These are phyloP conservation scores for Lithophane semibrunnea DNA, from an alignment of 2,888 invertebrate species.

Conservation along the genomic window DNA sequence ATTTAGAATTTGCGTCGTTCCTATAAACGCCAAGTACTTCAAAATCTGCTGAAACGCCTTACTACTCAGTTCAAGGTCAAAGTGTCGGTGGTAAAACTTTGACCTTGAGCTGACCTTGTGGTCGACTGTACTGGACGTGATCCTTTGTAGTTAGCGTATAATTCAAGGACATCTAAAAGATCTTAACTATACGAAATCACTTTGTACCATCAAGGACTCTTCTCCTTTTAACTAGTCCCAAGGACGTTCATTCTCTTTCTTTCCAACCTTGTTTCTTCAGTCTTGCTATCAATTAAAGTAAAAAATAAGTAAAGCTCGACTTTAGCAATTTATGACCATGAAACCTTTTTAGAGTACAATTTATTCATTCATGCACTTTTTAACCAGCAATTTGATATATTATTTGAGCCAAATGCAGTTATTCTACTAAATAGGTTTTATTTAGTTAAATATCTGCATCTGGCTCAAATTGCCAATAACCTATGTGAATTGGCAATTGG, in stretches of 20 bases:
- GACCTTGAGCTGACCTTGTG: too few relatives aligned
- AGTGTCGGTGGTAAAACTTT: background rate
- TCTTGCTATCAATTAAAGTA: background rate
- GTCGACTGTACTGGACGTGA: background rate
- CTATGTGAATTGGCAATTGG: constrained; percentile 27
- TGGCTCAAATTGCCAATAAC: constrained; percentile 17
- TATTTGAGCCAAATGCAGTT: background rate
- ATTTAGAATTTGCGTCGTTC: background rate
- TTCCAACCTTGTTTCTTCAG: background rate
- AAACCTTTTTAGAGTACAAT: background rate
- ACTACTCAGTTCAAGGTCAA: background rate
- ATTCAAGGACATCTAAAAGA: constrained; percentile 5
- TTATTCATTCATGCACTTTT: background rate
- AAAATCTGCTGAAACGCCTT: background rate
- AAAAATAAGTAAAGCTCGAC: background rate
- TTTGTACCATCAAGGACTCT: background rate
- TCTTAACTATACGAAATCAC: background rate
- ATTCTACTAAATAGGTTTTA: too few relatives aligned
- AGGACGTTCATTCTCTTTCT: background rate
- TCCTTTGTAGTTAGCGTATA: constrained; percentile 6
- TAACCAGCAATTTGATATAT: background rate
- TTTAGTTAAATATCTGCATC: constrained; percentile 6
- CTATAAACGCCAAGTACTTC: background rate
- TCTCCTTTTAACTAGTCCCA: background rate
- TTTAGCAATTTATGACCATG: background rate